phyloP scores from a whole-genome alignment of 2,888 invertebrate species.

The Euspilapteryx auroguttella region DNA sequence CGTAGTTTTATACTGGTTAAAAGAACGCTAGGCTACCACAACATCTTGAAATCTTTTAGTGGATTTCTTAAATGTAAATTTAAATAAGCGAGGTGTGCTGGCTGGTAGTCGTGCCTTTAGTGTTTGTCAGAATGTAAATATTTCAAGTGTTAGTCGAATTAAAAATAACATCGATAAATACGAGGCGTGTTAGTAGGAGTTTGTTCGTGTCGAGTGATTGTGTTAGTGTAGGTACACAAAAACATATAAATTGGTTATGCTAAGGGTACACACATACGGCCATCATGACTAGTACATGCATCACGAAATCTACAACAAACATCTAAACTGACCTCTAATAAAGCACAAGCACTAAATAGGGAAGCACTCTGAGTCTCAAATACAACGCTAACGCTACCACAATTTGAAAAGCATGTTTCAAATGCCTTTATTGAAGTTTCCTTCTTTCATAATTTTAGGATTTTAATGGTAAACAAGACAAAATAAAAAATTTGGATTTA shows the following conservation, averaged over 20 bases:
- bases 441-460: no score
- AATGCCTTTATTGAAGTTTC: no score
- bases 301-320: slow-evolving; percentile 10
- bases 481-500: no score
- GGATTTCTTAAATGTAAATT: slow-evolving; percentile 33
- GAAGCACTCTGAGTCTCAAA: slow-evolving; percentile 32
- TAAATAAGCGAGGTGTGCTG: slow-evolving; percentile 59
- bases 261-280: slow-evolving; percentile 49
- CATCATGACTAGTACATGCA: slow-evolving; percentile 53
- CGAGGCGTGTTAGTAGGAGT: slow-evolving; percentile 31
- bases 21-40: no score
- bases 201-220: slow-evolving; percentile 35
- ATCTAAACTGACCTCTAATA: slow-evolving; percentile 15
- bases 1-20: no score
- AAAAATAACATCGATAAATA: slow-evolving; percentile 21
- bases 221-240: slow-evolving; percentile 36
- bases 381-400: no score
- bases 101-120: slow-evolving; percentile 41
- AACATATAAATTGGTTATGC: slow-evolving; percentile 25
- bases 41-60: slow-evolving; percentile 22
- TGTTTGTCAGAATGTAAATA: slow-evolving; percentile 33
- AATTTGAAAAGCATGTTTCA: slow-evolving; percentile 10
- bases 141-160: slow-evolving; percentile 24
- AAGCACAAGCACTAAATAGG: slow-evolving; percentile 54
- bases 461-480: no score